Percentiles rank a stretch among this genome's conserved stretches.
These are phyloP conservation scores for Acanthiza pusilla DNA, from an alignment of 2,797 vertebrate species.

Conservation along the genomic window DNA sequence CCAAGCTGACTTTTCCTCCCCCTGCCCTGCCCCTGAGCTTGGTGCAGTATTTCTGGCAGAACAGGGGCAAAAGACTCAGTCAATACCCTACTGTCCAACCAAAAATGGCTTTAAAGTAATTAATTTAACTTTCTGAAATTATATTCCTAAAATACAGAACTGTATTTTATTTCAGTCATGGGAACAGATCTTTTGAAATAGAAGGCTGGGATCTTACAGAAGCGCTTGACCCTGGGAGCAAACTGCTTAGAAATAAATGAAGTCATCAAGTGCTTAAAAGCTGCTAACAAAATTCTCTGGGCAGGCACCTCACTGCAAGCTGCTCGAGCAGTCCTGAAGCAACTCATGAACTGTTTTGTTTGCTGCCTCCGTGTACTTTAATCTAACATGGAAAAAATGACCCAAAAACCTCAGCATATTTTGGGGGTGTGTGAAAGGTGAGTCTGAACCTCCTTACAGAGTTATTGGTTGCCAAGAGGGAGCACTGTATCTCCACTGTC, in stretches of 20 bases:
- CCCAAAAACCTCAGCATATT: background rate
- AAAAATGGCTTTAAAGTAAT: background rate
- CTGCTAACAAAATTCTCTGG: background rate
- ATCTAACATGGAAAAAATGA: background rate
- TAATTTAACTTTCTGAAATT: background rate
- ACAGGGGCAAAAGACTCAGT: background rate
- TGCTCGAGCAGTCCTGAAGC: background rate
- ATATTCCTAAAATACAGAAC: background rate
- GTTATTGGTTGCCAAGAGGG: background rate
- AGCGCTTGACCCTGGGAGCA: background rate
- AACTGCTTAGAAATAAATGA: background rate
- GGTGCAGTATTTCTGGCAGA: background rate
- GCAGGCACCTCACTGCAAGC: background rate
- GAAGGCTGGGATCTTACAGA: background rate
- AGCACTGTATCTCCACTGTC: background rate
- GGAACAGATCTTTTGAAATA: background rate
- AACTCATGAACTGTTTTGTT: background rate
- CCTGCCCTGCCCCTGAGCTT: fast-evolving
- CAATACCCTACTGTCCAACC: background rate
- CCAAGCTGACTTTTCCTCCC: background rate
- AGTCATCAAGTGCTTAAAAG: background rate
- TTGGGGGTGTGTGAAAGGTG: background rate
- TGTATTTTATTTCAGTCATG: background rate
- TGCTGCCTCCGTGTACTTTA: background rate
- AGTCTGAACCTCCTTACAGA: background rate